Percentiles rank a stretch among this genome's conserved stretches.
phyloP scores from a whole-genome alignment of 2,888 invertebrate species.

The Campoplex capitator region DNA sequence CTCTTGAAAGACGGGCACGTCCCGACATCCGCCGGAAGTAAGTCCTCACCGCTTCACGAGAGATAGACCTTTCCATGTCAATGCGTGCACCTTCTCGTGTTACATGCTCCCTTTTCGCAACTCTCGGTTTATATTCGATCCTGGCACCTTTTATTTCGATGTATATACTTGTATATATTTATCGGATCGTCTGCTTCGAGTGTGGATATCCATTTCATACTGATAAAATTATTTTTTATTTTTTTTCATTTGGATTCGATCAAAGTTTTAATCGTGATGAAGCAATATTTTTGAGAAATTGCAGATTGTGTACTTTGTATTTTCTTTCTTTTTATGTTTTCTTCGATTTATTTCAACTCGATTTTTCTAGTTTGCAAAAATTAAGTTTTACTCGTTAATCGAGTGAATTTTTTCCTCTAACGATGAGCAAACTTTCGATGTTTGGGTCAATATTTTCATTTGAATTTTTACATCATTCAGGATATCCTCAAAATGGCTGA shows the following conservation, averaged over 20 bases:
- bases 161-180: not conserved
- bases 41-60: constrained; percentile 65
- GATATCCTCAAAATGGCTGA: constrained; percentile 36
- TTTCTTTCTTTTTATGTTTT: no score
- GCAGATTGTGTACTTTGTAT: no score
- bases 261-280: no score
- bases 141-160: constrained; percentile 1
- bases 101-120: constrained; percentile 44
- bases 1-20: constrained; percentile 61
- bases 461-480: constrained; percentile 13
- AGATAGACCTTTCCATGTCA: constrained; percentile 65
- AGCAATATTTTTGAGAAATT: no score
- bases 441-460: not conserved
- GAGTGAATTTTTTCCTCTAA: not conserved
- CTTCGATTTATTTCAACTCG: no score
- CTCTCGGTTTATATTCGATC: constrained; percentile 33
- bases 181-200: not conserved
- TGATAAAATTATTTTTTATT: no score
- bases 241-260: no score
- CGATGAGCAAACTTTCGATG: not conserved
- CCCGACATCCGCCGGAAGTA: constrained; percentile 68
- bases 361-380: no score
- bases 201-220: no score
- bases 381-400: not conserved
- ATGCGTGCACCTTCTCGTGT: constrained; percentile 65